Evolutionary conservation across 2,797 vertebrate species (phyloP).

Genomic region (Spinibarbus caldwelli): DNA sequence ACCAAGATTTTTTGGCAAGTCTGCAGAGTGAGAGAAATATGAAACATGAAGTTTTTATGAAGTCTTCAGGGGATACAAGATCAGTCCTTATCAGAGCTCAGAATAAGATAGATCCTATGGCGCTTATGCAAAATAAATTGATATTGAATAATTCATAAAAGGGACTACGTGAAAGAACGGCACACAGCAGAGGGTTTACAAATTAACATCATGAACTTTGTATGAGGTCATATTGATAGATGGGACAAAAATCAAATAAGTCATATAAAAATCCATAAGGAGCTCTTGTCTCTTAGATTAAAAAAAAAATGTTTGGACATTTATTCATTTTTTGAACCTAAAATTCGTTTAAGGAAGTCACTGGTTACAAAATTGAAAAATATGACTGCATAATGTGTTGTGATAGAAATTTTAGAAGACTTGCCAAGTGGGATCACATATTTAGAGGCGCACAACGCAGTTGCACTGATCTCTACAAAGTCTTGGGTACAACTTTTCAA

Average conservation of each 20-base stretch:
- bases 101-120: not conserved
- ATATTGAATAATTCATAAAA: constrained; percentile 37
- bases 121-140: constrained; percentile 21
- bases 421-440: not conserved
- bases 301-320: not conserved
- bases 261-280: not conserved
- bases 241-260: not conserved
- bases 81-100: not conserved
- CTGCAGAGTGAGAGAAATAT: constrained; percentile 69
- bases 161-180: not conserved
- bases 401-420: not conserved
- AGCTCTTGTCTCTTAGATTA: not conserved
- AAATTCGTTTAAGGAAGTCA: not conserved
- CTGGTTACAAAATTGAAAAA: not conserved
- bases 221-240: not conserved
- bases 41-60: not conserved
- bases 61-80: not conserved
- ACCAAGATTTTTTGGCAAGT: constrained; percentile 99
- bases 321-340: not conserved
- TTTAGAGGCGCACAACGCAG: not conserved
- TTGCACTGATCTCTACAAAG: not conserved
- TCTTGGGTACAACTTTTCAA: not conserved
- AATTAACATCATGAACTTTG: not conserved
- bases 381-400: not conserved
- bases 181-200: not conserved